Evolutionary conservation across 2,797 vertebrate species (phyloP), one percentile per base, ranked within the genome.

Genomic region (Anguilla obscura): DNA sequence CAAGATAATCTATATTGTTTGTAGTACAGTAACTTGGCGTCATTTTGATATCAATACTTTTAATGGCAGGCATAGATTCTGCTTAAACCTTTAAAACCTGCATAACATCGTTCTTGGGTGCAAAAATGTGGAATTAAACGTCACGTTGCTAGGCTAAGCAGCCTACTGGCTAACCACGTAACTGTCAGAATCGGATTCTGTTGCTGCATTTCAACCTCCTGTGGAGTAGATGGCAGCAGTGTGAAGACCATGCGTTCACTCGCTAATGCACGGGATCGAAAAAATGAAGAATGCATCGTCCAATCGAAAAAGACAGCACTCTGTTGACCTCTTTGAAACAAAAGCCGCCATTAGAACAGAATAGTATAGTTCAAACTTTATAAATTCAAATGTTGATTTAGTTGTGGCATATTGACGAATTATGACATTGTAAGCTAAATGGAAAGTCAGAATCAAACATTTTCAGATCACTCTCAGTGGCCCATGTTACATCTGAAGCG

Each of bases 311-410:
- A 36, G 74, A 76, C 33, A 76, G 74, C 74, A 76, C 74, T 76
- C 74, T 40, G 14, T 76, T 76, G 74, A 76, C 74, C 74, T 76
- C 74, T 76, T 76, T 76, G 74, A 76, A 76, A 76, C 74, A 76
- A 76, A 76, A 76, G 74, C 74, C 74, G 74, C 74, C 74, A 76
- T 76, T 76, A 76, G 74, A 36, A 36, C 14, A 33, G 3, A 76
- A 30, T 33, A 74, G 69, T 3, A 18, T 33, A 33, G 74, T 76
- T 40, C 14, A 74, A 76, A 76, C 33, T 76, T 76, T 76, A 14
- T 58, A 58, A 58, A 58, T 58, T 58, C 14, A 18, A 58, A 14
- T 16, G 18, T 76, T 76, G 36, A 5, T 76, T 21, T 40, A 40
- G 74, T 76, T 76, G 74, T 76, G 24, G 1, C 33, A 76, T 76